These are phyloP conservation scores for Pseudococcus viburni DNA, from an alignment of 2,888 invertebrate species.

Conservation along the genomic window DNA sequence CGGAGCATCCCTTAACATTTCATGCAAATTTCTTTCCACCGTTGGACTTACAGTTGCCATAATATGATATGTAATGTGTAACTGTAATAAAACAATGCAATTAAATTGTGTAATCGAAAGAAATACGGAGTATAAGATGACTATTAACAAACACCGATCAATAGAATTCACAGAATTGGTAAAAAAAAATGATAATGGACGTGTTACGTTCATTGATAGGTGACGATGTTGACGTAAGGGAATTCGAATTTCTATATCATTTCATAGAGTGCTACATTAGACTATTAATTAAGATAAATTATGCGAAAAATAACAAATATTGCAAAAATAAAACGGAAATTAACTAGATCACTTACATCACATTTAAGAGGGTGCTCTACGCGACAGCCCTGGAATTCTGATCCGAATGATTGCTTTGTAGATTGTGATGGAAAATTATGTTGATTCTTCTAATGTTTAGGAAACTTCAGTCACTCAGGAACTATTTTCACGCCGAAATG, in stretches of 20 bases:
- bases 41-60: conserved; percentile 47
- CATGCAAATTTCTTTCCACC: conserved; percentile 82
- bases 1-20: conserved; percentile 88
- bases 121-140: neutral
- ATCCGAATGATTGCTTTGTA: neutral
- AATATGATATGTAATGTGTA: neutral
- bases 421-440: neutral
- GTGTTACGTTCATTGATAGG: neutral
- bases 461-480: neutral
- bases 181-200: neutral
- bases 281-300: neutral
- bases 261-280: neutral
- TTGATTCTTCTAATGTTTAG: neutral
- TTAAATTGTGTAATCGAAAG: neutral
- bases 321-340: neutral
- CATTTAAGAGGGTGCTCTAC: neutral
- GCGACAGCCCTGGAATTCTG: no score
- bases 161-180: neutral
- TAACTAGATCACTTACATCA: neutral
- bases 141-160: neutral
- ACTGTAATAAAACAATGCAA: neutral
- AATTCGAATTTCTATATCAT: neutral
- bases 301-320: neutral
- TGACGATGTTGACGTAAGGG: no score
- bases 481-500: neutral